phyloP scores from a whole-genome alignment of 2,888 invertebrate species.

The Colletes collaris region DNA sequence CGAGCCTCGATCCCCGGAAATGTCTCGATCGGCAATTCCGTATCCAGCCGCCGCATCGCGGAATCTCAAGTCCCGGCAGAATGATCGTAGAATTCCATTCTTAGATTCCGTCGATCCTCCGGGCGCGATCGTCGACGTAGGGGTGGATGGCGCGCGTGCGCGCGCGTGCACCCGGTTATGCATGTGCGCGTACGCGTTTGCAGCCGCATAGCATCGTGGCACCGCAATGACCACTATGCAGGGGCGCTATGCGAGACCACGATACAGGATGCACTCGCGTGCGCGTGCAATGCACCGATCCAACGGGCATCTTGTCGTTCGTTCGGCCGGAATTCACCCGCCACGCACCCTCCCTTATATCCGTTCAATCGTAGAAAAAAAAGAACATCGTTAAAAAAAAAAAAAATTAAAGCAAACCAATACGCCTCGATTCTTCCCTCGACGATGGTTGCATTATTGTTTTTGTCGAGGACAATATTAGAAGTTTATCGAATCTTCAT shows the following conservation, averaged over 20 bases:
- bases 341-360: slow-evolving; percentile 27
- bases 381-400: too few relatives aligned
- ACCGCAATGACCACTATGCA: slow-evolving; percentile 76
- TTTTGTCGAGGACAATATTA: too few relatives aligned
- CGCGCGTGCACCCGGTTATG: slow-evolving; percentile 1
- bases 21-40: slow-evolving; percentile 15
- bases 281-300: slow-evolving; percentile 63
- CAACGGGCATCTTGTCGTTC: slow-evolving; percentile 40
- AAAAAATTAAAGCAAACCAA: too few relatives aligned
- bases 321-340: slow-evolving; percentile 46
- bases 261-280: slow-evolving; percentile 47
- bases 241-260: slow-evolving; percentile 62
- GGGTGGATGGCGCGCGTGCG: neutral
- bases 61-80: slow-evolving; percentile 32
- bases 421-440: too few relatives aligned
- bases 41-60: neutral
- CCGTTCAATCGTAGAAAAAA: too few relatives aligned
- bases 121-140: slow-evolving; percentile 1
- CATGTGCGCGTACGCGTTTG: slow-evolving; percentile 22
- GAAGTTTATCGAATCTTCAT: too few relatives aligned
- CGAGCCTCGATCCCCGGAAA: slow-evolving; percentile 2
- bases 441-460: too few relatives aligned
- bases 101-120: slow-evolving; percentile 45
- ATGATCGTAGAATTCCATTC: slow-evolving; percentile 50
- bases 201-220: slow-evolving; percentile 66